These are phyloP conservation scores for Trochalopteron elliotii DNA, from an alignment of 2,113 vertebrate genomes.

Conservation along the genomic window DNA sequence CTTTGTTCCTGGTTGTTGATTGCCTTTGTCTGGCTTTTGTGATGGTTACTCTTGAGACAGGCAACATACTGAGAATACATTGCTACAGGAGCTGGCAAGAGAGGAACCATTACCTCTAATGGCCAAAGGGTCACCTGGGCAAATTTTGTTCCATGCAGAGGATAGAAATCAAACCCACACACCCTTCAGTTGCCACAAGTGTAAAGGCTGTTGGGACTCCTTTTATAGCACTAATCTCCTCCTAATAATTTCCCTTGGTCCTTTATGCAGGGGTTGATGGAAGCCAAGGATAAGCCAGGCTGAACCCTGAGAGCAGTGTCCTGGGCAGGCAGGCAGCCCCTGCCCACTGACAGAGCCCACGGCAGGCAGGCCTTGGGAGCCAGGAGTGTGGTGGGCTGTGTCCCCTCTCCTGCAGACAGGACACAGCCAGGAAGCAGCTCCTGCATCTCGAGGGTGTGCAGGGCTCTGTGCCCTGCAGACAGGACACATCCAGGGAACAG, in stretches of 20 bases:
- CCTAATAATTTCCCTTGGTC: background rate
- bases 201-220: background rate
- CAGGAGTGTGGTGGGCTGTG: background rate
- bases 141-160: background rate
- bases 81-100: background rate
- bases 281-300: background rate
- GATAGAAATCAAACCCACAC: background rate
- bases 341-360: accelerated
- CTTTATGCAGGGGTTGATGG: background rate
- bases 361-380: background rate
- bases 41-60: background rate
- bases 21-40: conserved; percentile 29
- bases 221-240: background rate
- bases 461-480: background rate
- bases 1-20: background rate
- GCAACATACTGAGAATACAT: background rate
- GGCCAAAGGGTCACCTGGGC: background rate
- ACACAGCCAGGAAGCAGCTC: background rate
- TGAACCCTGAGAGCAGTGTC: background rate
- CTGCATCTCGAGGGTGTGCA: accelerated
- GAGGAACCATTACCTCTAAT: background rate
- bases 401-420: background rate
- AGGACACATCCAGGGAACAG: background rate
- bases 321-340: background rate
- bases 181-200: background rate